phyloP scores from a whole-genome alignment of 2,113 vertebrate genomes.

The Nyctibius bracteatus region DNA sequence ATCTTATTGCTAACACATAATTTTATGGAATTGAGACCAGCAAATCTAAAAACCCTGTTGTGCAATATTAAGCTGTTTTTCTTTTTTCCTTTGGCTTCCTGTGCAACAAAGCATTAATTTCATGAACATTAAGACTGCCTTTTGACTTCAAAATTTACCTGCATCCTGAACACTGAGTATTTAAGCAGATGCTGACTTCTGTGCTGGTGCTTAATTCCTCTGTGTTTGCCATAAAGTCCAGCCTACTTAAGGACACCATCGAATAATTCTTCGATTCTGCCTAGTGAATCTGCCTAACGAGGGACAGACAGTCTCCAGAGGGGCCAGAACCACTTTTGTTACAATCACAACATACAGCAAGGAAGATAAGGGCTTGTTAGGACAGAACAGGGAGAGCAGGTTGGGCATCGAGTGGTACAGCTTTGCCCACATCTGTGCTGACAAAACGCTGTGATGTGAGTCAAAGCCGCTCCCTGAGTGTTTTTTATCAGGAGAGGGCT shows the following conservation, averaged over 20 bases:
- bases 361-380: neutral
- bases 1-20: neutral
- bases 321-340: neutral
- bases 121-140: neutral
- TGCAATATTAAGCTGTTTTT: neutral
- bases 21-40: neutral
- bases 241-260: neutral
- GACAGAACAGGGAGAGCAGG: neutral
- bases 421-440: neutral
- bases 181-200: neutral
- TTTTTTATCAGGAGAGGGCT: neutral
- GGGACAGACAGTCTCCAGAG: neutral
- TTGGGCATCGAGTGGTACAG: neutral
- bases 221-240: neutral
- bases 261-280: neutral
- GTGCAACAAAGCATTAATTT: neutral
- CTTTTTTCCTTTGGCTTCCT: neutral
- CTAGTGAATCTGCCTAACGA: neutral
- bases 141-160: neutral
- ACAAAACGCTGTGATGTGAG: neutral
- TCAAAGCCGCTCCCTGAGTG: neutral
- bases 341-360: neutral
- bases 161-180: neutral
- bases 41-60: neutral
- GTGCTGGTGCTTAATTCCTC: neutral